Evolutionary conservation across 2,888 invertebrate genomes (phyloP), one percentile per base, ranked within the genome.

Genomic region (Erebia epiphron): DNA sequence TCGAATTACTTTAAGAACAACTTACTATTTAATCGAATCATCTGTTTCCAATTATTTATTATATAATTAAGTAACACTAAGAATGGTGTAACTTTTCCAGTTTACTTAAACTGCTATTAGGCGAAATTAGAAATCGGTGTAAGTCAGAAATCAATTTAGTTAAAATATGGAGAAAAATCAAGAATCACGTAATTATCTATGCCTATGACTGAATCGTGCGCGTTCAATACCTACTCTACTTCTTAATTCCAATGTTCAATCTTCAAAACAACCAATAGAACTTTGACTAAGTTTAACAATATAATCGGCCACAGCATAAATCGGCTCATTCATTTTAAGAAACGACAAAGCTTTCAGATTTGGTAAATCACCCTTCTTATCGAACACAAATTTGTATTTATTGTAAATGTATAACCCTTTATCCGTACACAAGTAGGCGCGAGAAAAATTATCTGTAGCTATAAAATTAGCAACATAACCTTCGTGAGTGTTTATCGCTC

Each of bases 341-440:
- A 92, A 92, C 0, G 86, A 80, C 1, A 92, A 69, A 46, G 86
- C 86, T 75, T 77, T 87, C 21, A 91, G 73, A 78, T 87, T 82
- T 56, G 64, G 81, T 26, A 91, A 75, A 73, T 84, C 79, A 1
- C 86, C 82, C 9, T 86, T 80, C 75, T 85, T 91, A 73, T 91
- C 91, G 65, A 90, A 80, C 0, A 83, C 87, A 71, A 83, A 91
- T 69, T 91, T 92, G 70, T 87, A 91, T 65, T 89, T 91, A 79
- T 92, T 91, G 61, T 91, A 92, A 0, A 83, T 80, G 64, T 83
- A 91, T 0, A 91, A 68, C 1, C 91, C 92, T 65, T 83, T 83
- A 1, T 78, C 83, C 0, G 90, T 82, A 65, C 85, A 81, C 1
- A 89, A 75, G 72, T 82, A 88, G 0, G 88, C 85, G 69, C 83